Base-by-base conservation (phyloP, 2,113 vertebrate species). In the Pionites leucogaster region DNA sequence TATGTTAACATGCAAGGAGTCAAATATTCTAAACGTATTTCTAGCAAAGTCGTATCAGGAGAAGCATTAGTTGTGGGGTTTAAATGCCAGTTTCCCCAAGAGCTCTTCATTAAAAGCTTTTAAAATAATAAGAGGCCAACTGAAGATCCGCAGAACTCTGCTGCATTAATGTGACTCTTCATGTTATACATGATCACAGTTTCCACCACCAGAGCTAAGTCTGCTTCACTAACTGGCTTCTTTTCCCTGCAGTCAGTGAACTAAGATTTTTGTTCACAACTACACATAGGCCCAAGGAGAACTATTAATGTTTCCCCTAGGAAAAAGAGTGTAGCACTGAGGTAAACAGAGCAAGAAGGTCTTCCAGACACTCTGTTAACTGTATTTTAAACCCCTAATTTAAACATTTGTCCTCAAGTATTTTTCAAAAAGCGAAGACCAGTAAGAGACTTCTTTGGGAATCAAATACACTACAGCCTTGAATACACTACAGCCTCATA, bases 371-470 rank as follows among this genome's bases (percentile, higher is more conserved):
- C 3, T 50, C 20, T 17, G 3, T 55, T 91, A 63, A 50, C 44
- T 59, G 19, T 64, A 46, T 95, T 91, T 93, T 90, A 90, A 49
- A 14, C 37, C 74, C 24, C 49, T 46, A 49, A 4, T 78, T 83
- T 83, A 65, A 29, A 46, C 41, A 65, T 35, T 85, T 93, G 31
- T 83, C 81, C 49, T 70, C 33, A 46, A 50, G 24, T 93, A 33
- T 87, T 91, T 92, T 74, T 76, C 22, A 94, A 92, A 93, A 96
- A 87, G 68, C 67, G 33, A 86, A 71, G 53, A 92, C 41, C 57
- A 50, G 91, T 93, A 85, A 86, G 46, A 24, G 85, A 27, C 49
- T 94, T 96, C 82, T 65, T 95, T 79, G 35, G 70, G 67, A 94
- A 95, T 53, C 59, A 72, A 91, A 86, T 88, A 41, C 5, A 47